Evolutionary conservation across 2,888 invertebrate genomes (phyloP), one percentile per base, ranked within the genome.

Genomic region (Laothoe populi): DNA sequence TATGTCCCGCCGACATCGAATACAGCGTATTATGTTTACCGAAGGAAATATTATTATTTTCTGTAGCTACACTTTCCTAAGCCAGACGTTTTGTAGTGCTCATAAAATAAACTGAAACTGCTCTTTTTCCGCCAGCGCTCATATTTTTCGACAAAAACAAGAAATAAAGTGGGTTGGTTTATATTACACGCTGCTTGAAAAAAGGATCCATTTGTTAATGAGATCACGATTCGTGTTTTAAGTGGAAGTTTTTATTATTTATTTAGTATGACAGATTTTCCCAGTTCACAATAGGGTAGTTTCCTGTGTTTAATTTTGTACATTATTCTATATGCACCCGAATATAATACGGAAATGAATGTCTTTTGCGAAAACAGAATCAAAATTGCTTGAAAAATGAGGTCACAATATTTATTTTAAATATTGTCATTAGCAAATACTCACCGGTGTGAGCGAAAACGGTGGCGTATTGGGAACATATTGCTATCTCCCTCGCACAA

Each of bases 111-210:
- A 49, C 16, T 16, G 16, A 16, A 19, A 49, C 26, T 8, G 49
- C 53, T 11, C 10, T 53, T 53, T 53, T 35, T 31, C 35, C 35
- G 31, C 53, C 31, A 53, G 53, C 53, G 10, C 19, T 35, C 31
- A 35, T 53, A 53, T 53, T 53, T 53, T 53, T 31, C 31, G 31
- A n/a, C 31, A 16, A 49, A 48, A 49, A 53, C 19, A 35, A 53
- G 31, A 53, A 31, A 53, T 19, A 53, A 53, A 53, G 19, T 53
- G 10, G 31, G 16, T 31, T 31, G 16, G 31, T 26, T 31, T 49
- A 31, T 48, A 31, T 31, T 31, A 49, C 31, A 53, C 31, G 31
- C 10, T 35, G 16, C 31, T 31, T 31, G 35, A 0, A 35, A 19
- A 53, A 53, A 10, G 19, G 16, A n/a, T 11, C 31, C 16, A 53